A percentile compares a stretch with the other conserved stretches of the same genome.
phyloP scores from a whole-genome alignment of 2,797 vertebrate species.

The Psittacula derbiana region DNA sequence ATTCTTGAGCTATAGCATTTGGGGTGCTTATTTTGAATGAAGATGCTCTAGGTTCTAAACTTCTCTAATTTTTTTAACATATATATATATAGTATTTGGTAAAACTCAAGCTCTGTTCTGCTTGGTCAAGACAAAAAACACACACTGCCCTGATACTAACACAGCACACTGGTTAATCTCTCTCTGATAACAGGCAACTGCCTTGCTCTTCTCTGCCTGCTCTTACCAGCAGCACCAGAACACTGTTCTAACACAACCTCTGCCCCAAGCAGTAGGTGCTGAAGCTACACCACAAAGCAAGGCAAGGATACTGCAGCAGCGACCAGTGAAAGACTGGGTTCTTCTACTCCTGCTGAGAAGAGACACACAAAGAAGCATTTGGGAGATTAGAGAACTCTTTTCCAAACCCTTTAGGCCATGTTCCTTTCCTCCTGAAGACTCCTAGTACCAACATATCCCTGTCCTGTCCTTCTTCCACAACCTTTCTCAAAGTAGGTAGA shows the following conservation, averaged over 20 bases:
- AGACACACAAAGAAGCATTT: conserved; percentile 48
- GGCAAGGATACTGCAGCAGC: conserved; percentile 21
- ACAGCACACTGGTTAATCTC: neutral
- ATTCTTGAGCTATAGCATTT: neutral
- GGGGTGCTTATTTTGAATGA: neutral
- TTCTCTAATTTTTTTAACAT: neutral
- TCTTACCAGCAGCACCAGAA: conserved; percentile 50
- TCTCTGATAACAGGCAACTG: neutral
- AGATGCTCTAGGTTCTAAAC: neutral
- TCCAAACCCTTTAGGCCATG: neutral
- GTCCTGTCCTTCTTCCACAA: neutral
- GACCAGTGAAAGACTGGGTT: conserved; percentile 26
- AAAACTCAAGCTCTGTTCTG: neutral
- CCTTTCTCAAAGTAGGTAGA: neutral
- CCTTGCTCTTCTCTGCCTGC: conserved; percentile 28
- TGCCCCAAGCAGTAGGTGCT: conserved; percentile 44
- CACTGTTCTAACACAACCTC: conserved; percentile 39
- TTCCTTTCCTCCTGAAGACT: neutral
- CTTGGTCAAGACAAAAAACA: neutral
- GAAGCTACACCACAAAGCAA: neutral
- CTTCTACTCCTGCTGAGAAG: conserved; percentile 45
- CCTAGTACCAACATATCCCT: neutral
- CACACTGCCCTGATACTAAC: neutral
- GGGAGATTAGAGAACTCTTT: conserved; percentile 45
- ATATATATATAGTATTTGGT: neutral